Evolutionary conservation across 2,888 invertebrate species (phyloP).

Genomic region (Malthinus flaveolus): DNA sequence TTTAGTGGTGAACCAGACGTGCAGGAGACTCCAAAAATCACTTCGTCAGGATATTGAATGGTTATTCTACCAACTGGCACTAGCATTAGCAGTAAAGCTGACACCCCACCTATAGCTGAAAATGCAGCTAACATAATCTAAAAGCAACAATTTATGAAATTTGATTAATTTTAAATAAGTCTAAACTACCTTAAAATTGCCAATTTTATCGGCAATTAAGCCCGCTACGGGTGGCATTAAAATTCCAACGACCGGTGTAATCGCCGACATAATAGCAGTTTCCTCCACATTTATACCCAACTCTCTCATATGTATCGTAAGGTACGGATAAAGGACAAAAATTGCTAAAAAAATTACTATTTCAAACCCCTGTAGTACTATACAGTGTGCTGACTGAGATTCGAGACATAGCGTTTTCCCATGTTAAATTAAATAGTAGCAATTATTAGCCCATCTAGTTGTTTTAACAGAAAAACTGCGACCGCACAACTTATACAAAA

Average conservation of each 20-base stretch:
- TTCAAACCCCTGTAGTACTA: not conserved
- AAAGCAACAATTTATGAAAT: constrained; percentile 25
- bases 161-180: not conserved
- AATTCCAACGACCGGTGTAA: constrained; percentile 74
- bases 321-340: constrained; percentile 75
- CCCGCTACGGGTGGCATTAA: constrained; percentile 79
- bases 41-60: constrained; percentile 64
- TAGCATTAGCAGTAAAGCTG: constrained; percentile 67
- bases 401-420: no score
- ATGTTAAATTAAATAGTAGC: no score
- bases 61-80: constrained; percentile 74
- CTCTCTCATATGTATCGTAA: constrained; percentile 80
- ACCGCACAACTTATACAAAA: no score
- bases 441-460: no score
- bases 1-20: constrained; percentile 37
- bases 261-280: constrained; percentile 79
- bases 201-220: constrained; percentile 76
- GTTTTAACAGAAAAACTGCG: no score
- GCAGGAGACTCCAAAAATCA: constrained; percentile 65
- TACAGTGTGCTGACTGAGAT: no score
- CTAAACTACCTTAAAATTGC: constrained; percentile 71
- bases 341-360: constrained; percentile 59
- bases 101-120: constrained; percentile 68
- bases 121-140: constrained; percentile 70
- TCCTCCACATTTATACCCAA: constrained; percentile 78